Conservation (phyloP, 1,140 invertebrate genomes). For the Carposina sasakii region DNA sequence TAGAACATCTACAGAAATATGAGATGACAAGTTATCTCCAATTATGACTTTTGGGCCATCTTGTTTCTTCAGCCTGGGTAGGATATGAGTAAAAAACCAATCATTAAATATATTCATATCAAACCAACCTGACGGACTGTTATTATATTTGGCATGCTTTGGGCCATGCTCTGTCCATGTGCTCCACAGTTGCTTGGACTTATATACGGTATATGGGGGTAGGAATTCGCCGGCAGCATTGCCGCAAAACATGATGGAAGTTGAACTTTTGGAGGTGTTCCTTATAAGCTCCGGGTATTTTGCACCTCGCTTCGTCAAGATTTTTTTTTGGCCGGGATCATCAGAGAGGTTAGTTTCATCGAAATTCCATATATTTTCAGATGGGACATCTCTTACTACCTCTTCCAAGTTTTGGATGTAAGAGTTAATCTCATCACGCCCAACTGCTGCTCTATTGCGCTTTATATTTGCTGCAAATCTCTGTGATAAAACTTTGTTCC, state of each 20-base stretch:
- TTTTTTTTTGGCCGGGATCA: constrained; percentile 46
- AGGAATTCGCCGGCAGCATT: constrained; percentile 32
- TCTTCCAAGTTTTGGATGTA: neutral
- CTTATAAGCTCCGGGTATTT: constrained; percentile 49
- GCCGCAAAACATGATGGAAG: constrained; percentile 45
- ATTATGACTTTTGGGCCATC: constrained; percentile 8
- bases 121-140: constrained; percentile 48
- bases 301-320: constrained; percentile 36
- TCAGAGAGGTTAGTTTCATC: constrained; percentile 62
- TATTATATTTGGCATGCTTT: constrained; percentile 35
- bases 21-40: neutral
- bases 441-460: neutral
- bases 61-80: constrained; percentile 22
- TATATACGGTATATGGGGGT: constrained; percentile 53
- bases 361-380: constrained; percentile 32
- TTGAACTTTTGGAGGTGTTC: constrained; percentile 25
- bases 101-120: constrained; percentile 43
- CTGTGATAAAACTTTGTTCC: constrained; percentile 4
- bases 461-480: constrained; percentile 7
- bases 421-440: neutral
- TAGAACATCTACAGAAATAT: constrained; percentile 12
- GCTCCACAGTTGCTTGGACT: constrained; percentile 42
- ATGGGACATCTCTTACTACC: neutral
- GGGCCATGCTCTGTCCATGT: constrained; percentile 46
- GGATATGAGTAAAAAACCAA: constrained; percentile 37